A percentile compares a stretch with the other conserved stretches of the same genome.
Conservation (phyloP, 2,888 invertebrate species). For the Drosophila niveifrons region DNA sequence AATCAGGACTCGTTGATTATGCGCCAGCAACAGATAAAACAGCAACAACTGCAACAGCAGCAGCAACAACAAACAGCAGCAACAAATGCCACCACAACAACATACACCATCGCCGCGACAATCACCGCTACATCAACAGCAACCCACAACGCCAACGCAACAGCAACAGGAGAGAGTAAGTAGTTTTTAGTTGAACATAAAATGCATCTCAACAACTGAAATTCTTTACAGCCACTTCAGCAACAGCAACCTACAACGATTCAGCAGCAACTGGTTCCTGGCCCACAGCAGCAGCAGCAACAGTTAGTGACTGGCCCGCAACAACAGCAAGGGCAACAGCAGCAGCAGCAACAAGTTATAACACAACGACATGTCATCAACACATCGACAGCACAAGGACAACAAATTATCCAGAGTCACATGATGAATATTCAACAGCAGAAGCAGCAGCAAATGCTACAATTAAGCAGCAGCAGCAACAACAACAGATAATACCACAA, state of each 20-base stretch:
- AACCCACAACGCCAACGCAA: conserved; percentile 51
- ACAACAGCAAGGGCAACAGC: conserved; percentile 28
- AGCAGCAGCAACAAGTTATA: conserved; percentile 79
- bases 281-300: conserved; percentile 61
- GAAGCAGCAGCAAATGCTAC: conserved; percentile 78
- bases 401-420: conserved; percentile 85
- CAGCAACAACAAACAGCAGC: conserved; percentile 76
- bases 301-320: conserved; percentile 54
- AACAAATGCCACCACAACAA: conserved; percentile 56
- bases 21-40: conserved; percentile 83
- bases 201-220: neutral
- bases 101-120: conserved; percentile 61
- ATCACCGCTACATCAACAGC: conserved; percentile 63
- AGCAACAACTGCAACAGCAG: conserved; percentile 80
- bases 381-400: conserved; percentile 84
- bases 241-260: conserved; percentile 37
- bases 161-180: conserved; percentile 49
- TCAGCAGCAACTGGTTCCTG: conserved; percentile 24
- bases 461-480: conserved; percentile 81
- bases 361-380: conserved; percentile 84
- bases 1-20: conserved; percentile 84
- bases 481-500: conserved; percentile 63
- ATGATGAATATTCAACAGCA: conserved; percentile 83
- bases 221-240: conserved; percentile 17
- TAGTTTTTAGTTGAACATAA: neutral